These are phyloP conservation scores for Marasmarcha lunaedactyla DNA, from an alignment of 2,888 invertebrate species.

Conservation along the genomic window DNA sequence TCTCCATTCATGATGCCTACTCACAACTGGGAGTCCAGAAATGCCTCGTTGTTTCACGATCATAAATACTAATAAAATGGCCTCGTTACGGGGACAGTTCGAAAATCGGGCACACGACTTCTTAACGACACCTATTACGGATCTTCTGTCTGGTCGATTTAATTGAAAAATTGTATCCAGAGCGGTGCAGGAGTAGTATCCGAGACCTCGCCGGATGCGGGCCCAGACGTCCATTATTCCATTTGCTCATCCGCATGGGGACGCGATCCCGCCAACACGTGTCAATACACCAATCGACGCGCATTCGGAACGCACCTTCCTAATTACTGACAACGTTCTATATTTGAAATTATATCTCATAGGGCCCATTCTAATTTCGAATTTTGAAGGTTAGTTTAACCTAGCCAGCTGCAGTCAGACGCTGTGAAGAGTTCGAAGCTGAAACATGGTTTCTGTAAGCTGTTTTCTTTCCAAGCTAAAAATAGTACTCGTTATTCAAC, in stretches of 20 bases:
- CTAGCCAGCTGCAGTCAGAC: constrained; percentile 22
- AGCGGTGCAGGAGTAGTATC: constrained; percentile 65
- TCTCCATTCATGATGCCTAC: constrained; percentile 51
- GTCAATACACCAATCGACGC: constrained; percentile 53
- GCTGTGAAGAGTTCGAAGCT: constrained; percentile 24
- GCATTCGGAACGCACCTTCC: constrained; percentile 26
- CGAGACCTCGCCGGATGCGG: constrained; percentile 67
- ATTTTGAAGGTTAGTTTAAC: constrained; percentile 23
- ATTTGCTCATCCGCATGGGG: constrained; percentile 69
- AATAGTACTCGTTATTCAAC: constrained; percentile 49
- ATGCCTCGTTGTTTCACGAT: constrained; percentile 47
- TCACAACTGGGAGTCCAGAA: constrained; percentile 21
- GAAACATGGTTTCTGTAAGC: constrained; percentile 28
- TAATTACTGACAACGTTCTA: constrained; percentile 33
- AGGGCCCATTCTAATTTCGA: constrained; percentile 37
- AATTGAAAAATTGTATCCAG: constrained; percentile 71
- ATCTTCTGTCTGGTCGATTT: constrained; percentile 67
- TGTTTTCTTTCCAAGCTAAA: constrained; percentile 42
- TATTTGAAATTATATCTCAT: constrained; percentile 36
- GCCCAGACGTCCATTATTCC: constrained; percentile 69
- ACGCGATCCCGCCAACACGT: constrained; percentile 34
- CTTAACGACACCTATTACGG: constrained; percentile 69
- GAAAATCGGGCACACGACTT: constrained; percentile 69
- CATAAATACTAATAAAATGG: constrained; percentile 67
- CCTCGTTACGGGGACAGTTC: constrained; percentile 65